Evolutionary conservation across 2,888 invertebrate genomes (phyloP), one percentile per base, ranked within the genome.

Genomic region (Dasysyrphus tricinctus): DNA sequence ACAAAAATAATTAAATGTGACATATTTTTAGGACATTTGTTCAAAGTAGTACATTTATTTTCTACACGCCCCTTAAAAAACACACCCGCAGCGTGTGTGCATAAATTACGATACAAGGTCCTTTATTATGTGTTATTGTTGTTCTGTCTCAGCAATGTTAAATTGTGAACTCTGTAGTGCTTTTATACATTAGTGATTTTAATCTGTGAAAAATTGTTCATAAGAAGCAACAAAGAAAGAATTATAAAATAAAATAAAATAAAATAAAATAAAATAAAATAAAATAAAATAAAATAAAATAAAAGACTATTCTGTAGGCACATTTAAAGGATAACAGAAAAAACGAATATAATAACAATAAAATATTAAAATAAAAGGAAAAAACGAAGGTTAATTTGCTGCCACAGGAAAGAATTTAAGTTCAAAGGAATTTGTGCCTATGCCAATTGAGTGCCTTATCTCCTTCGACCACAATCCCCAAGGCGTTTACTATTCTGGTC

Each of bases 371-470:
- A 61, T 61, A 39, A 39, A 11, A 75, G 47, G 47, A 57, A 42
- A 7, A 19, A 42, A 19, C 42, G 44, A 72, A 57, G 63, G 70
- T 65, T 59, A 69, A 69, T 70, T 56, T 63, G 77, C 69, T 70
- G 77, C 73, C 56, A 39, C 73, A 70, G 77, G 63, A 67, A 34
- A 77, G 34, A 80, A 63, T 74, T 85, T 70, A 39, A 77, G 77
- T 74, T 85, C 56, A 74, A 77, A 85, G 81, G 81, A 85, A 78
- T 57, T 79, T 82, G 86, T 86, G 86, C 82, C 90, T 92, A 92
- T 92, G 92, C 92, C 92, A 90, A 92, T 92, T 90, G 92, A 92
- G 92, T 92, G 92, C 92, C 92, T 92, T 92, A 92, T 92, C 90
- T 91, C 92, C 89, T 92, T 92, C 89, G 92, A 92, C 90, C 91